Base-by-base conservation (phyloP, 2,888 invertebrate genomes). In the Lasioglossum figueresi region DNA sequence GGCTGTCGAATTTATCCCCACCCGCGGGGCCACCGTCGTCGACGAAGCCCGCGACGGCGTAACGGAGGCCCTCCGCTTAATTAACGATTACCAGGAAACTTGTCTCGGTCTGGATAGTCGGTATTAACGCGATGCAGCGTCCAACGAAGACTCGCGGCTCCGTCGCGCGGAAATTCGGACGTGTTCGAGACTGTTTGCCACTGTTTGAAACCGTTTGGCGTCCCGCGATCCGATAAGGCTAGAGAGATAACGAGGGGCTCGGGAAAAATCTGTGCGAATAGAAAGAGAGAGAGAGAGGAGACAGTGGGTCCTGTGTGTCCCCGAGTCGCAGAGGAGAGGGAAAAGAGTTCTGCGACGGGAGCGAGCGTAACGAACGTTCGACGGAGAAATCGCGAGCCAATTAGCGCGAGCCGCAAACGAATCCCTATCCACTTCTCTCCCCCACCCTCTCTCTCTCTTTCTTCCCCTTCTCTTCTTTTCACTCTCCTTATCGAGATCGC, bases 1-100 rank as follows among this genome's bases (percentile, higher is more conserved):
- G 2, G 16, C 6, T 6, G 19, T 66, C 63, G 31, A 34, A 66
- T 92, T 91, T 88, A 91, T 90, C 91, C 85, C 87, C 84, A 83
- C 80, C 86, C 5, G 4, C 27, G n/a, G 2, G 59, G 14, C 27
- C 27, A 27, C 27, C 27, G 6, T 59, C 27, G 59, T 27, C 59
- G 59, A 59, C 59, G 27, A 6, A 27, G 66, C 19, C 19, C 66
- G 34, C 34, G 66, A 16, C 66, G 66, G 66, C 92, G 93, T 59
- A 59, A 92, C 93, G 90, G 92, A 91, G 91, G 78, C 72, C 91
- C 91, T 91, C 87, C 90, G 93, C 93, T 94, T 94, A 94, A 94
- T 94, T 94, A 94, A 94, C 93, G 94, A 94, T 94, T 94, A 94
- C 94, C 92, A 91, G 93, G 94, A 94, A 94, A 93, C 93, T 93